Conservation (phyloP, 2,113 vertebrate genomes). For the Cepphus grylle region DNA sequence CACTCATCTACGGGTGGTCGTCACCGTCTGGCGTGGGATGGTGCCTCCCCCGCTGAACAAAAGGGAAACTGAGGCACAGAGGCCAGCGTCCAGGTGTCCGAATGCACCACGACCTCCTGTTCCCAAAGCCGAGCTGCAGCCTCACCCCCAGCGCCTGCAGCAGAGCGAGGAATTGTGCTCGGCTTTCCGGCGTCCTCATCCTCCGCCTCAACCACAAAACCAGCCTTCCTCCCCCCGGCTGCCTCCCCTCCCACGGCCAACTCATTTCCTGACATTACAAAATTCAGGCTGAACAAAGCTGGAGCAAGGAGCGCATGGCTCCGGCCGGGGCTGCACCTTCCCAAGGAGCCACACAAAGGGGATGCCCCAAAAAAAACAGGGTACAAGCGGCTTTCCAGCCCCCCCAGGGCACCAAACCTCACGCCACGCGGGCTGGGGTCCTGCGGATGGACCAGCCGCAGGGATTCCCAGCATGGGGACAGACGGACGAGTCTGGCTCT, state of each 20-base stretch:
- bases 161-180: conserved; percentile 17
- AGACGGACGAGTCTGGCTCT: accelerated
- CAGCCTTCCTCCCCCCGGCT: conserved; percentile 28
- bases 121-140: neutral
- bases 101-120: accelerated
- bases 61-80: conserved; percentile 20
- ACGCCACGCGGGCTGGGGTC: accelerated
- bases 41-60: neutral
- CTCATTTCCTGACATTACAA: conserved; percentile 57
- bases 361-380: neutral
- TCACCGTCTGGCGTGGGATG: neutral
- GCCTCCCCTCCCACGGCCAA: conserved; percentile 40
- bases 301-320: neutral
- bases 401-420: neutral
- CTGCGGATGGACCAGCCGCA: accelerated
- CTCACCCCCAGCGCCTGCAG: neutral
- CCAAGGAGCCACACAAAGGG: accelerated
- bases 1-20: accelerated
- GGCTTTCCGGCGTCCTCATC: neutral
- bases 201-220: conserved; percentile 16
- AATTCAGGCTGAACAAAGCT: neutral
- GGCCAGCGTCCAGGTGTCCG: neutral
- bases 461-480: neutral
- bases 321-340: neutral
- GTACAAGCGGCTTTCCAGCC: accelerated